Evolutionary conservation across 2,797 vertebrate genomes (phyloP), one percentile per base, ranked within the genome.

Genomic region (Okamejei kenojei): DNA sequence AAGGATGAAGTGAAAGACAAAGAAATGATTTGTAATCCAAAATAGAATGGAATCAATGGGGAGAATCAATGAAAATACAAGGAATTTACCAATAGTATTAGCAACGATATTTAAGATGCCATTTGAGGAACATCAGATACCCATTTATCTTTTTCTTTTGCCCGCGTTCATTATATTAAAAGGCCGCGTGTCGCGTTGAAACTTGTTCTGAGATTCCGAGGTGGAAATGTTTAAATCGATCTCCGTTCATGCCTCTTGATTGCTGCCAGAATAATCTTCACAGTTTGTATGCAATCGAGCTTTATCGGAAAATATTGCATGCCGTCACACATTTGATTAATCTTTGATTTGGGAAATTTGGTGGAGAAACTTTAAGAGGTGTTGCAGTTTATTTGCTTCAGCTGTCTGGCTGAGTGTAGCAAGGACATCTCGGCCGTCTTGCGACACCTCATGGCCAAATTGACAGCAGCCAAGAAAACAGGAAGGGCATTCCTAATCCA

Each of bases 41-140:
- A 92, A 54, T 19, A 68, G 63, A 68, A 92, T 74, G 38, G 68
- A 92, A 92, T 92, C 90, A 92, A 76, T 76, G 73, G 15, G 32
- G 71, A 54, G 73, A n/a, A 92, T 92, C 90, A 54, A 76, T 92
- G 90, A n/a, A 8, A 92, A 76, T 15, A 76, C 35, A 29, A 29
- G 71, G 38, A 54, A 26, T 29, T 92, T 92, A 54, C 38, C 38
- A 76, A 13, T 2, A 92, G 71, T 38, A 92, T 29, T 54, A n/a
- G 68, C 23, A 76, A 15, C 76, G 71, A 92, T 92, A 76, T 92
- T 76, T 92, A 92, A 92, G 90, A 92, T 76, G 45, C 71, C 29
- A 35, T 26, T 74, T 74, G 19, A 74, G 71, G 71, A 74, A 74
- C 71, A 74, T 23, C 71, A 74, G 19, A 74, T 88, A 32, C 61